phyloP scores from a whole-genome alignment of 1,140 invertebrate species.

The Pantala flavescens region DNA sequence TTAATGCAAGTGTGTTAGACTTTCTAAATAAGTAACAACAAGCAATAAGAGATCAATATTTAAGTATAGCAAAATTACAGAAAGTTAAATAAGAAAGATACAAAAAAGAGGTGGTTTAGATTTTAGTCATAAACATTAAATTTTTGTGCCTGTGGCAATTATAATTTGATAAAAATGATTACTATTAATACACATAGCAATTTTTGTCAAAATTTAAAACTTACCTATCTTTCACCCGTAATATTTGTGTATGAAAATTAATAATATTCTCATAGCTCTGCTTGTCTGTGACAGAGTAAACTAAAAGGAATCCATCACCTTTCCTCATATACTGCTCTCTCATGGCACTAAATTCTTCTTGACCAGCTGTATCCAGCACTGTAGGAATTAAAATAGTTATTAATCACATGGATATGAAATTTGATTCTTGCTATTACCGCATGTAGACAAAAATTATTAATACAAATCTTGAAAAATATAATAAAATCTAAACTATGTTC shows the following conservation, averaged over 20 bases:
- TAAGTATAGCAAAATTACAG: too few relatives aligned
- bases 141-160: too few relatives aligned
- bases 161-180: too few relatives aligned
- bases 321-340: constrained; percentile 91
- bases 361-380: constrained; percentile 87
- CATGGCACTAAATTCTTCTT: constrained; percentile 91
- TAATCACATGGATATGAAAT: too few relatives aligned
- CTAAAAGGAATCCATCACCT: constrained; percentile 86
- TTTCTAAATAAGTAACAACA: too few relatives aligned
- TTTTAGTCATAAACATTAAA: too few relatives aligned
- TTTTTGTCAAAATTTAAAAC: constrained; percentile 19
- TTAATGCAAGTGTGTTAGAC: too few relatives aligned
- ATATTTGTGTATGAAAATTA: constrained; percentile 80
- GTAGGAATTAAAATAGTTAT: constrained; percentile 23
- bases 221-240: constrained; percentile 79
- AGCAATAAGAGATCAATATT: too few relatives aligned
- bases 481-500: not conserved
- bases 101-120: too few relatives aligned
- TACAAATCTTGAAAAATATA: not conserved
- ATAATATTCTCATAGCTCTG: constrained; percentile 74
- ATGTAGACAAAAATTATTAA: not conserved
- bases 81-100: too few relatives aligned
- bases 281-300: constrained; percentile 84
- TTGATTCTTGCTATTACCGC: not conserved
- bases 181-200: too few relatives aligned